These are phyloP conservation scores for Eilema depressum DNA, from an alignment of 2,888 invertebrate genomes.

Conservation along the genomic window DNA sequence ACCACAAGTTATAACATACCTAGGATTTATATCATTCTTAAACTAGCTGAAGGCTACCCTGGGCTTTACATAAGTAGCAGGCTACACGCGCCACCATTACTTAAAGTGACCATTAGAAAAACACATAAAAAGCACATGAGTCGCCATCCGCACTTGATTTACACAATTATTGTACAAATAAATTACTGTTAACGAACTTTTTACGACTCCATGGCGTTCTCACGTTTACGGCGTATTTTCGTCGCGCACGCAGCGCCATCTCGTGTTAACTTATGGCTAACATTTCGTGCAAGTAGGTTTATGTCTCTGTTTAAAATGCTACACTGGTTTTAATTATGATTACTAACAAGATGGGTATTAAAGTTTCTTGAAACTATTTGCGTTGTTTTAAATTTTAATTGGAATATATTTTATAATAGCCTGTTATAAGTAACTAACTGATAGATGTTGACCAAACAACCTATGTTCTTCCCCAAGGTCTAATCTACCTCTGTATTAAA, in stretches of 20 bases:
- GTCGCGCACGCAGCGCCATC: slow-evolving; percentile 44
- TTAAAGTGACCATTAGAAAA: slow-evolving; percentile 37
- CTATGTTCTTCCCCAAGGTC: no score
- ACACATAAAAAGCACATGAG: slow-evolving; percentile 48
- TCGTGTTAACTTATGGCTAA: slow-evolving; percentile 38
- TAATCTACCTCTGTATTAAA: no score
- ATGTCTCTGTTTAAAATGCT: slow-evolving; percentile 26
- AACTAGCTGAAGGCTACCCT: not conserved
- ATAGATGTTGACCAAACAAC: no score
- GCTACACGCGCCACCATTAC: slow-evolving; percentile 38
- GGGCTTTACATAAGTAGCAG: slow-evolving; percentile 31
- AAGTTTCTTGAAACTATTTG: not conserved
- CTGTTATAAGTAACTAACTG: not conserved
- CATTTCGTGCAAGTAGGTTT: slow-evolving; percentile 27
- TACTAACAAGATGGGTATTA: slow-evolving; percentile 6
- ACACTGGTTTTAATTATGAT: slow-evolving; percentile 12
- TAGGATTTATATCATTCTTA: slow-evolving; percentile 1
- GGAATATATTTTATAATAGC: not conserved
- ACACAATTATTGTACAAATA: slow-evolving; percentile 69
- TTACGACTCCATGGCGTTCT: slow-evolving; percentile 61
- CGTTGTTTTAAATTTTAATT: not conserved
- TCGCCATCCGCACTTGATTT: slow-evolving; percentile 56
- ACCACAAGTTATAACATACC: not conserved
- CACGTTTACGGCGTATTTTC: slow-evolving; percentile 61
- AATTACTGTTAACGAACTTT: slow-evolving; percentile 75